Evolutionary conservation across 2,797 vertebrate genomes (phyloP).

Genomic region (Antennarius maculatus): DNA sequence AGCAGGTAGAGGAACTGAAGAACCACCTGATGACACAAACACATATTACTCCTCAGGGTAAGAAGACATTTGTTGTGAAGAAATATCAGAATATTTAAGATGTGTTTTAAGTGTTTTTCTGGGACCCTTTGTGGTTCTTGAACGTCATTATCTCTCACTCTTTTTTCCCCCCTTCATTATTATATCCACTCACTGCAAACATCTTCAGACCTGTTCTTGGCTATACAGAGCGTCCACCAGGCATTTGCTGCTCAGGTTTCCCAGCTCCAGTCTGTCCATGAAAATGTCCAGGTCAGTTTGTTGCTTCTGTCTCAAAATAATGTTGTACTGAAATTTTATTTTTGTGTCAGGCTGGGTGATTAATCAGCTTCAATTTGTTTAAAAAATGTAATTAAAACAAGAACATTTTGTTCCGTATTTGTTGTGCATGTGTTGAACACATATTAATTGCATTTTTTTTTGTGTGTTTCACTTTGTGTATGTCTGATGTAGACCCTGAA

Average conservation of each 20-base stretch:
- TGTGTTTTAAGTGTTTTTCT: too few species aligned
- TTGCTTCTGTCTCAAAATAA: not conserved
- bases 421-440: not conserved
- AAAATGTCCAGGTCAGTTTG: conserved; percentile 94
- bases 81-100: too few species aligned
- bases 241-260: conserved; percentile 98
- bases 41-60: conserved; percentile 98
- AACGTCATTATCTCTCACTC: too few species aligned
- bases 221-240: conserved; percentile 99
- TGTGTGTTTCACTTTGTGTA: not conserved
- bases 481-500: conserved; percentile 88
- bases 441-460: not conserved
- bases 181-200: not conserved
- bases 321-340: not conserved
- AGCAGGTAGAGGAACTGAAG: conserved; percentile 98
- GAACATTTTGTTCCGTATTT: not conserved
- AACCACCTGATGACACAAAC: conserved; percentile 97
- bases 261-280: conserved; percentile 96
- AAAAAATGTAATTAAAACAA: not conserved
- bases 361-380: not conserved
- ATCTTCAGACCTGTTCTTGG: conserved; percentile 91
- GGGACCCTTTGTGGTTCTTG: too few species aligned
- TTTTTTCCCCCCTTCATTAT: too few species aligned
- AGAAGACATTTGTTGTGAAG: conserved; percentile 13
- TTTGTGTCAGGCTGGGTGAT: not conserved